A percentile compares a stretch with the other conserved stretches of the same genome.
phyloP scores from a whole-genome alignment of 2,797 vertebrate genomes.

The Agapornis canus region DNA sequence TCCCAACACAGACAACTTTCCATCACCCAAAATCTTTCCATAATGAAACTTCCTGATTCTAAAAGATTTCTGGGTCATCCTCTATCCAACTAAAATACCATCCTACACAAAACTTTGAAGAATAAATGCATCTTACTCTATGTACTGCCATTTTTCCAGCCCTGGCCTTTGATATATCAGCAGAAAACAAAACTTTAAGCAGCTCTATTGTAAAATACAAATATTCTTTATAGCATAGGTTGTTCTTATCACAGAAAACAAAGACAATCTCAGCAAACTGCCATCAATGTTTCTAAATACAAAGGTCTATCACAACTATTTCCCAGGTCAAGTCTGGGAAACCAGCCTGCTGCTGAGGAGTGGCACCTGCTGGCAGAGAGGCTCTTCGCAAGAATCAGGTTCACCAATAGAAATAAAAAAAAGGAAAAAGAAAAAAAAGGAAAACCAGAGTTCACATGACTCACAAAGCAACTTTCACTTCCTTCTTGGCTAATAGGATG shows the following conservation, averaged over 20 bases:
- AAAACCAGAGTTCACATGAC: background rate
- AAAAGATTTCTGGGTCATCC: background rate
- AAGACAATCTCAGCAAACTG: background rate
- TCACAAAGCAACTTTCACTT: background rate
- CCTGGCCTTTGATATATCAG: background rate
- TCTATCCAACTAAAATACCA: background rate
- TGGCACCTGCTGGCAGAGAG: slow-evolving; percentile 18
- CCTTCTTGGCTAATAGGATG: background rate
- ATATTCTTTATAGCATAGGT: background rate
- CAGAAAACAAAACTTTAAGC: background rate
- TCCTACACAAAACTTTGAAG: background rate
- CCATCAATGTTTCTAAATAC: background rate
- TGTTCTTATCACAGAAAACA: background rate
- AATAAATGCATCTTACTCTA: background rate
- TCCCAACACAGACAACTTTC: background rate
- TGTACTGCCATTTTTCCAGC: background rate
- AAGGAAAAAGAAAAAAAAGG: accelerated
- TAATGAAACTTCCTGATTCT: background rate
- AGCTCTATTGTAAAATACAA: background rate
- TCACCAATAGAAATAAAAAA: background rate
- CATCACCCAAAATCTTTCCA: background rate
- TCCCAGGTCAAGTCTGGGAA: background rate
- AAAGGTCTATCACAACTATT: background rate
- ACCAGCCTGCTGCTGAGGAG: background rate
- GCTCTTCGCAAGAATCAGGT: background rate